These are phyloP conservation scores for Paramuricea clavata DNA, from an alignment of 92 coral and sea anemone species.

Conservation along the genomic window DNA sequence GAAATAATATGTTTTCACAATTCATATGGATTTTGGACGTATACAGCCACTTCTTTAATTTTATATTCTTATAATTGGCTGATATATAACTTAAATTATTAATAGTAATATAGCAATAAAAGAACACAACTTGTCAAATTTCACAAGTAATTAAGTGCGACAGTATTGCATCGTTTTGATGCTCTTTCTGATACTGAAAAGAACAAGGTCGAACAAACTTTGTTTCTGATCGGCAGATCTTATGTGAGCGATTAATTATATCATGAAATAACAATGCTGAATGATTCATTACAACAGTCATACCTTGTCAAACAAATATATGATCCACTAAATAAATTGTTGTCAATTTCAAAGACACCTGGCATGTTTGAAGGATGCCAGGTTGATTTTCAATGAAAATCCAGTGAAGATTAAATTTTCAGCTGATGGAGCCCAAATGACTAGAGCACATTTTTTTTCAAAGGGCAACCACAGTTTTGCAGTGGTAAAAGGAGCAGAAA, in stretches of 20 bases:
- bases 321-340: neutral
- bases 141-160: too few relatives aligned
- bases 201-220: slow-evolving; percentile 19
- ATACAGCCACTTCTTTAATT: too few relatives aligned
- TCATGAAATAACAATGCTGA: neutral
- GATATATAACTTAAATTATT: too few relatives aligned
- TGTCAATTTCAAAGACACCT: neutral
- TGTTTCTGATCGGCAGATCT: slow-evolving; percentile 12
- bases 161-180: neutral
- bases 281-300: neutral
- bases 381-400: neutral
- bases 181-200: slow-evolving; percentile 1
- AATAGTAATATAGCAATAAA: too few relatives aligned
- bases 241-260: slow-evolving; percentile 38
- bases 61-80: too few relatives aligned
- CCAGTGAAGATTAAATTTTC: neutral
- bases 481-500: slow-evolving; percentile 15
- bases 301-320: neutral
- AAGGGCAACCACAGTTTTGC: neutral
- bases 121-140: too few relatives aligned
- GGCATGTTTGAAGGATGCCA: slow-evolving; percentile 9
- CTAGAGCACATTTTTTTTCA: neutral
- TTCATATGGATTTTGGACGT: too few relatives aligned
- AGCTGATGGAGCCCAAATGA: slow-evolving; percentile 22
- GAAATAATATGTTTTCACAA: too few relatives aligned